These are phyloP conservation scores for Holcopasites calliopsidis DNA, from an alignment of 1,140 invertebrate genomes.

Conservation along the genomic window DNA sequence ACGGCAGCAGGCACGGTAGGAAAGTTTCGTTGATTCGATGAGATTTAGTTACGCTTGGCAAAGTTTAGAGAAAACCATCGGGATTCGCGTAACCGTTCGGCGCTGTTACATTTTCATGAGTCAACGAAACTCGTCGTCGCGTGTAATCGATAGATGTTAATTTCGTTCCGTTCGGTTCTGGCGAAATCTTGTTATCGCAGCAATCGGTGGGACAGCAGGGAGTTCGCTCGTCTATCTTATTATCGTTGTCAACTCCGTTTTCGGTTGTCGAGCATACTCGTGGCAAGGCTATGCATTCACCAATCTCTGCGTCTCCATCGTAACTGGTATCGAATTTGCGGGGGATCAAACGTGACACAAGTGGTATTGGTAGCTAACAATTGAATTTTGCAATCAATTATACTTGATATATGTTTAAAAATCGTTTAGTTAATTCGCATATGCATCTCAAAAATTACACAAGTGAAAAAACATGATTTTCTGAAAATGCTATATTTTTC, in stretches of 20 bases:
- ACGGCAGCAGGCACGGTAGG: background rate
- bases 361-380: background rate
- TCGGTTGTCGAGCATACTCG: background rate
- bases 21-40: constrained; percentile 44
- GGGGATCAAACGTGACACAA: background rate
- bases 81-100: background rate
- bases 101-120: constrained; percentile 46
- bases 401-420: too few species aligned
- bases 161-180: constrained; percentile 34
- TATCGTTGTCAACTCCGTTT: constrained; percentile 27
- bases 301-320: background rate
- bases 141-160: constrained; percentile 45
- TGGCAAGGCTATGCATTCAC: background rate
- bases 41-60: constrained; percentile 25
- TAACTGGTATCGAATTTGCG: background rate
- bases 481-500: too few species aligned
- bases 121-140: constrained; percentile 13
- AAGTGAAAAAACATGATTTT: too few species aligned
- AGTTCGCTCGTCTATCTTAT: constrained; percentile 26
- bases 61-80: constrained; percentile 36
- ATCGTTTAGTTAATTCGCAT: too few species aligned
- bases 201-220: constrained; percentile 6
- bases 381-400: background rate
- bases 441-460: too few species aligned
- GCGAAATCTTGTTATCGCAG: constrained; percentile 34